Percentiles rank a stretch among this genome's conserved stretches.
These are phyloP conservation scores for Probosciger aterrimus DNA, from an alignment of 2,113 vertebrate species.

Conservation along the genomic window DNA sequence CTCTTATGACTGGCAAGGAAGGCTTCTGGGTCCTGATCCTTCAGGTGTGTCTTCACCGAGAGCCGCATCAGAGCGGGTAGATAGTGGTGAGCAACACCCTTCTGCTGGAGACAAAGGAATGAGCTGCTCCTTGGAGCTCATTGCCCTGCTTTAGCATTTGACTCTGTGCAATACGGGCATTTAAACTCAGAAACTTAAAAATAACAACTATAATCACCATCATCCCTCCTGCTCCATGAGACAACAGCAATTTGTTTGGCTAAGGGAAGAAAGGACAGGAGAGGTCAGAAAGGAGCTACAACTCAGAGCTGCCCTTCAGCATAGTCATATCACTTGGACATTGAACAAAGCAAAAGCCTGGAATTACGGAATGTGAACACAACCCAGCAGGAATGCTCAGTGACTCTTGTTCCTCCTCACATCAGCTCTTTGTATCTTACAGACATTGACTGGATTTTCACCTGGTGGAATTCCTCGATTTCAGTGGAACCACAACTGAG, in stretches of 20 bases:
- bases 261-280: not conserved
- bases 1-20: not conserved
- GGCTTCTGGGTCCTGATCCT: not conserved
- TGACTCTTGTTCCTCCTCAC: not conserved
- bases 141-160: not conserved
- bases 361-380: not conserved
- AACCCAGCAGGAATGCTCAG: not conserved
- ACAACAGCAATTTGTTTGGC: not conserved
- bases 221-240: not conserved
- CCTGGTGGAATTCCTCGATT: not conserved
- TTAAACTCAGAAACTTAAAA: not conserved
- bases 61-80: not conserved
- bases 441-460: not conserved
- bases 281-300: not conserved
- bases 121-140: fast-evolving
- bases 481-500: not conserved
- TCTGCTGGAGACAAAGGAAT: not conserved
- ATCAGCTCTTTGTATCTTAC: not conserved
- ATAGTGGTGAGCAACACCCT: not conserved
- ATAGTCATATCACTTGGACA: not conserved
- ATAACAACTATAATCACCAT: fast-evolving
- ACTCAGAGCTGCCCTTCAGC: not conserved
- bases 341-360: not conserved
- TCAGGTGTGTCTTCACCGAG: not conserved
- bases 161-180: not conserved